phyloP scores from a whole-genome alignment of 92 coral and sea anemone genomes.

The Siderastrea siderea region DNA sequence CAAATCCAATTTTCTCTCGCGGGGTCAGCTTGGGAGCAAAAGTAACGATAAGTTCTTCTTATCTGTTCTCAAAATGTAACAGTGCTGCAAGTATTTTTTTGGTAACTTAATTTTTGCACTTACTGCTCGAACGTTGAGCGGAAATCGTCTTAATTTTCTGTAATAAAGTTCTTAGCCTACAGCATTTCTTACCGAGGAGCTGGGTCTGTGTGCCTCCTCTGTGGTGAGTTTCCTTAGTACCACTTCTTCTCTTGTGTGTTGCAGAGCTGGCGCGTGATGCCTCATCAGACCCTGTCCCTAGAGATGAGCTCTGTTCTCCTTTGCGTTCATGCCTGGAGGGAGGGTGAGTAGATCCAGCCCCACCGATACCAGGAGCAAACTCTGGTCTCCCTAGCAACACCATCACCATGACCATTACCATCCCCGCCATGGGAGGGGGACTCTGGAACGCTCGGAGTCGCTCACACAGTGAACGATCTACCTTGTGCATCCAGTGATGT shows the following conservation, averaged over 20 bases:
- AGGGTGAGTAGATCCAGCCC: constrained; percentile 73
- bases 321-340: constrained; percentile 83
- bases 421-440: constrained; percentile 97
- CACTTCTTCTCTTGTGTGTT: constrained; percentile 60
- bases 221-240: constrained; percentile 32
- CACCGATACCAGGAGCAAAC: constrained; percentile 92
- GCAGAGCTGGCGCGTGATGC: constrained; percentile 93
- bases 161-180: too few relatives aligned
- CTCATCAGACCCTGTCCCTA: constrained; percentile 85
- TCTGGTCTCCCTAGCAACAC: constrained; percentile 92
- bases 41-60: too few relatives aligned
- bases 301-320: constrained; percentile 75
- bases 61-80: too few relatives aligned
- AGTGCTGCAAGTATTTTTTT: too few relatives aligned
- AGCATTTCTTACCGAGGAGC: constrained; percentile 42
- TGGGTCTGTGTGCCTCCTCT: constrained; percentile 56
- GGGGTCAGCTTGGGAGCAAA: too few relatives aligned
- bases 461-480: constrained; percentile 94
- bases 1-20: too few relatives aligned
- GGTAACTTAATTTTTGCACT: too few relatives aligned
- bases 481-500: constrained; percentile 84
- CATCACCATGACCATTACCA: constrained; percentile 99
- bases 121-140: too few relatives aligned
- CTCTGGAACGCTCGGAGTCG: constrained; percentile 97
- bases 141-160: too few relatives aligned